phyloP scores from a whole-genome alignment of 2,888 invertebrate species.

The Abscondita cerata region DNA sequence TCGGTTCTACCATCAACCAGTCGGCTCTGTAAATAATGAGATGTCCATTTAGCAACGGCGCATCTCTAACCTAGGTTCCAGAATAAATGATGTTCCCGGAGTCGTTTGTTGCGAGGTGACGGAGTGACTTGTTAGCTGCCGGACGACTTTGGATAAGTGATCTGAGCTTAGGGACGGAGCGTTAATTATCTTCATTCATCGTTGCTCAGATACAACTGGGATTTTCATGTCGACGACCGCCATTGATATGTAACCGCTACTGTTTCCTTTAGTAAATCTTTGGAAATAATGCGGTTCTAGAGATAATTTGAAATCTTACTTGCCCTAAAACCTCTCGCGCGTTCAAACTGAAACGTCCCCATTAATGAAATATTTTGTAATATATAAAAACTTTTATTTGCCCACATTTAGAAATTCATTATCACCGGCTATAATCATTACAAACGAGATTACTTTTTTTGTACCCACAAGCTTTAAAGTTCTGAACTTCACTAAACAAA shows the following conservation, averaged over 20 bases:
- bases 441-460: too few relatives aligned
- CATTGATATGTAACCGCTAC: conserved; percentile 25
- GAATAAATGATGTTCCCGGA: conserved; percentile 48
- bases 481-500: too few relatives aligned
- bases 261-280: conserved; percentile 6
- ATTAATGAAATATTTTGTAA: too few relatives aligned
- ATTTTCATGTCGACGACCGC: conserved; percentile 33
- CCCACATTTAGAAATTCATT: too few relatives aligned
- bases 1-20: conserved; percentile 47
- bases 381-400: too few relatives aligned
- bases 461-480: too few relatives aligned
- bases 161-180: conserved; percentile 35
- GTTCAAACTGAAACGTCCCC: neutral
- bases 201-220: conserved; percentile 32
- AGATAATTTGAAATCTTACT: conserved; percentile 9
- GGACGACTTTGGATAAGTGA: conserved; percentile 35
- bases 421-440: too few relatives aligned
- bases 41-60: conserved; percentile 50
- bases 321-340: neutral
- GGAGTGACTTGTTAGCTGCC: conserved; percentile 46
- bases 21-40: conserved; percentile 48
- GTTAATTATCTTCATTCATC: conserved; percentile 37
- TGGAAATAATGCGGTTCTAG: conserved; percentile 10
- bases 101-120: conserved; percentile 49
- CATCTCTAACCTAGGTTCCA: conserved; percentile 43